Conservation (phyloP, 2,888 invertebrate species). For the Zaprionus obscuricornis region DNA sequence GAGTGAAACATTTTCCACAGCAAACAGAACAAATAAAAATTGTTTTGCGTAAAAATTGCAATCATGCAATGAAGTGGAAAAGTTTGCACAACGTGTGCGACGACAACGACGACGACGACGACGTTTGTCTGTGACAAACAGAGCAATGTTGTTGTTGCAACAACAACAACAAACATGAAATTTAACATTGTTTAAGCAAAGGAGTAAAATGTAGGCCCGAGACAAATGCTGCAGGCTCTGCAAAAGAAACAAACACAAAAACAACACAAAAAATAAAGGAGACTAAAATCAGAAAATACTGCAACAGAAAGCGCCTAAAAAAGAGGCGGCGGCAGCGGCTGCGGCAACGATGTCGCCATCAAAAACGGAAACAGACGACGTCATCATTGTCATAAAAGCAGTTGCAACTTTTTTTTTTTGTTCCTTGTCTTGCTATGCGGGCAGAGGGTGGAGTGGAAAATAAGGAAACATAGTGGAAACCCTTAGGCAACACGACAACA, state of each 20-base stretch:
- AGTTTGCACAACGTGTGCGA: constrained; percentile 69
- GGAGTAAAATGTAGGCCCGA: constrained; percentile 57
- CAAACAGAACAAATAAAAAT: constrained; percentile 48
- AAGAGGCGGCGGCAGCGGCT: constrained; percentile 28
- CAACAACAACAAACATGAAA: constrained; percentile 50
- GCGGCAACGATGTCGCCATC: constrained; percentile 26
- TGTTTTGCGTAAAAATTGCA: constrained; percentile 76
- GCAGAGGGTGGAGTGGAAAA: neutral
- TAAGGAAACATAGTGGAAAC: neutral
- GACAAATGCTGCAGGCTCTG: constrained; percentile 55
- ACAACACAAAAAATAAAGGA: neutral
- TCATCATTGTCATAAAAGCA: constrained; percentile 71
- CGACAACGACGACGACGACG: constrained; percentile 20
- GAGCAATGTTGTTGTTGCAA: constrained; percentile 36
- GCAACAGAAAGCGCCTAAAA: constrained; percentile 55
- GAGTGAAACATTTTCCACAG: constrained; percentile 30
- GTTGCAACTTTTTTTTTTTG: constrained; percentile 52
- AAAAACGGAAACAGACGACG: constrained; percentile 72
- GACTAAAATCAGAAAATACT: constrained; percentile 21
- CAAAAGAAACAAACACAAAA: neutral
- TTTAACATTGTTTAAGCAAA: constrained; percentile 45
- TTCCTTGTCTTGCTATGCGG: constrained; percentile 17
- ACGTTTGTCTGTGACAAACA: constrained; percentile 61
- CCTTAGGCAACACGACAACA: constrained; percentile 50
- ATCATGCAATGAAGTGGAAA: constrained; percentile 75